Conservation (phyloP, 2,888 invertebrate genomes). For the Yponomeuta cagnagella region DNA sequence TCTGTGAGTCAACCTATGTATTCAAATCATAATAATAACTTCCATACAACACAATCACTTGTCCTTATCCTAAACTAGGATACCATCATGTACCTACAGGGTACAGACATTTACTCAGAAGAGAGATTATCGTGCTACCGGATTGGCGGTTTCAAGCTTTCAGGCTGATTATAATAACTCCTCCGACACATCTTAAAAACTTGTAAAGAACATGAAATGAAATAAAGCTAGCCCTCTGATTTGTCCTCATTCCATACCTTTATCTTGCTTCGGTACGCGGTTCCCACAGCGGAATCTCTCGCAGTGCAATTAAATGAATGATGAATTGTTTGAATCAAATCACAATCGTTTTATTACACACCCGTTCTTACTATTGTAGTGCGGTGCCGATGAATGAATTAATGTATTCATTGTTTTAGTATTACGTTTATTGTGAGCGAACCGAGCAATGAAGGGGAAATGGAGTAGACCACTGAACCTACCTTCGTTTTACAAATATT, state of each 20-base stretch:
- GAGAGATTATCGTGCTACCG: too few relatives aligned
- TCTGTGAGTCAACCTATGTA: too few relatives aligned
- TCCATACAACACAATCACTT: too few relatives aligned
- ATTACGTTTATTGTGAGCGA: constrained; percentile 36
- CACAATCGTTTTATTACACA: constrained; percentile 20
- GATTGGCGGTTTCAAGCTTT: too few relatives aligned
- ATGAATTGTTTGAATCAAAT: constrained; percentile 47
- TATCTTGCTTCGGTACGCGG: constrained; percentile 17
- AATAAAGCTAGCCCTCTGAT: not conserved
- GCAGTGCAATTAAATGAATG: constrained; percentile 36
- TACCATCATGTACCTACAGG: too few relatives aligned
- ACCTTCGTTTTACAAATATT: too few relatives aligned
- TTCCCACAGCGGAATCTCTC: constrained; percentile 35
- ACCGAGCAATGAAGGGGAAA: constrained; percentile 26
- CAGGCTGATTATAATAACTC: too few relatives aligned
- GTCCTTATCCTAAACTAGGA: too few relatives aligned
- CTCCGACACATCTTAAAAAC: too few relatives aligned
- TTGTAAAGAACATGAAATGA: not conserved
- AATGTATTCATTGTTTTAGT: constrained; percentile 24
- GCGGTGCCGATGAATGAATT: not conserved
- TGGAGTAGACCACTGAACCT: too few relatives aligned
- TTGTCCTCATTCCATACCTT: not conserved
- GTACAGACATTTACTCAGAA: too few relatives aligned
- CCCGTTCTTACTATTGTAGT: not conserved
- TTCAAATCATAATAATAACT: too few relatives aligned